A percentile compares a stretch with the other conserved stretches of the same genome.
These are phyloP conservation scores for Horisme vitalbata DNA, from an alignment of 2,888 invertebrate species.

Conservation along the genomic window DNA sequence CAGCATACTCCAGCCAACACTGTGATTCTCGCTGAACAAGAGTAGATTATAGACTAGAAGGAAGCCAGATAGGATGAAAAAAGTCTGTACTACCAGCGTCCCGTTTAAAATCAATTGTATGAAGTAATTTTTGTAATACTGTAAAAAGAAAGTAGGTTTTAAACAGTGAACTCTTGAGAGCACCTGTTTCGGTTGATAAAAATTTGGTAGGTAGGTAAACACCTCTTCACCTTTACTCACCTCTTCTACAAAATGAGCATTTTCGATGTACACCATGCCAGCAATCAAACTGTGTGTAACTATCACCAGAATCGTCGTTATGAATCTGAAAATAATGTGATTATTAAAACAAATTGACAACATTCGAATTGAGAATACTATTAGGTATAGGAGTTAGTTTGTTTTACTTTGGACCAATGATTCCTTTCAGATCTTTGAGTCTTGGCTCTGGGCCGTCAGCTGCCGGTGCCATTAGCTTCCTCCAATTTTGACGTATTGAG, in stretches of 20 bases:
- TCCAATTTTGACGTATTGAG: slow-evolving; percentile 47
- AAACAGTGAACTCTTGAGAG: too few relatives aligned
- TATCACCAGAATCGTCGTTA: background rate
- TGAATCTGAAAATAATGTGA: background rate
- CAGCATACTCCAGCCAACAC: slow-evolving; percentile 33
- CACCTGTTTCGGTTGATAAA: too few relatives aligned
- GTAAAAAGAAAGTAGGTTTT: too few relatives aligned
- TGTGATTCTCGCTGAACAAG: slow-evolving; percentile 32
- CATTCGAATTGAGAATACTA: too few relatives aligned
- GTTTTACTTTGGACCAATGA: too few relatives aligned
- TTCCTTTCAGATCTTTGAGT: too few relatives aligned
- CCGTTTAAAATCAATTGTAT: slow-evolving; percentile 33
- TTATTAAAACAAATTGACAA: too few relatives aligned
- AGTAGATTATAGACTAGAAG: slow-evolving; percentile 42
- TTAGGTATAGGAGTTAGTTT: too few relatives aligned
- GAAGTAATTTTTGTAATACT: background rate
- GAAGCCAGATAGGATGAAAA: slow-evolving; percentile 43
- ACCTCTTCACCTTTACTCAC: background rate
- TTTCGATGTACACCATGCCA: background rate
- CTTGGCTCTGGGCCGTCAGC: slow-evolving; percentile 23
- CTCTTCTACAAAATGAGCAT: background rate
- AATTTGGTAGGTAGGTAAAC: too few relatives aligned
- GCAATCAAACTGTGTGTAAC: background rate
- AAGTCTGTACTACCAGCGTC: slow-evolving; percentile 42
- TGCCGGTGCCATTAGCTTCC: slow-evolving; percentile 22